Base-by-base conservation (phyloP, 2,888 invertebrate genomes). In the Oxytorus armatus region DNA sequence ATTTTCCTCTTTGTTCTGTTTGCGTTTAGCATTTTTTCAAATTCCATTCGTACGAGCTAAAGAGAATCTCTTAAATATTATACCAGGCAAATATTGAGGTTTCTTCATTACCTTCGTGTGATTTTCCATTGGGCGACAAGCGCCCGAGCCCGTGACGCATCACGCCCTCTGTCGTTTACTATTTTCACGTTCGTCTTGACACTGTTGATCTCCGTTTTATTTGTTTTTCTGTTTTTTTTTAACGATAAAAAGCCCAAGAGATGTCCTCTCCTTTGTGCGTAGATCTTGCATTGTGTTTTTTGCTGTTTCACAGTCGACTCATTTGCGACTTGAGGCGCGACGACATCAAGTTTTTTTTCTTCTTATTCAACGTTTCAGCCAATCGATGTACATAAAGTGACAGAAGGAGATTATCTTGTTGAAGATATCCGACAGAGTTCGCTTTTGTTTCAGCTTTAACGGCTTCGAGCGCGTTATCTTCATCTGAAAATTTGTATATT, bases 301-400 rank as follows among this genome's bases (percentile, higher is more conserved):
- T 14, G n/a, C 59, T 61, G 5, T 33, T 47, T 29, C 1, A 42
- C n/a, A 42, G n/a, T 14, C 23, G 21, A 42, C 29, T 36, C 14
- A 23, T 42, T 47, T 53, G 63, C 49, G 51, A 29, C 59, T 36
- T n/a, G 1, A 29, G 4, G 8, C 69, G 33, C 70, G 57, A 23
- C 70, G 57, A 49, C 61, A 66, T 72, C 63, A 42, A 77, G 49
- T 68, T 81, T 77, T 72, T 57, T 61, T 33, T 49, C 47, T 65
- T 61, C 59, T 69, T 44, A 61, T 39, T 65, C 55, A 80, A 77
- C 59, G 55, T 68, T 55, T 87, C 87, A 83, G 86, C 88, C 86
- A 85, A 87, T 85, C 86, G 81, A 84, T 84, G 85, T 86, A 83
- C 86, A 86, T 85, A 86, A 87, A 87, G 85, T 85, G 86, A 87